These are phyloP conservation scores for Litocranius walleri DNA, from an alignment of 2,113 vertebrate genomes.

Conservation along the genomic window DNA sequence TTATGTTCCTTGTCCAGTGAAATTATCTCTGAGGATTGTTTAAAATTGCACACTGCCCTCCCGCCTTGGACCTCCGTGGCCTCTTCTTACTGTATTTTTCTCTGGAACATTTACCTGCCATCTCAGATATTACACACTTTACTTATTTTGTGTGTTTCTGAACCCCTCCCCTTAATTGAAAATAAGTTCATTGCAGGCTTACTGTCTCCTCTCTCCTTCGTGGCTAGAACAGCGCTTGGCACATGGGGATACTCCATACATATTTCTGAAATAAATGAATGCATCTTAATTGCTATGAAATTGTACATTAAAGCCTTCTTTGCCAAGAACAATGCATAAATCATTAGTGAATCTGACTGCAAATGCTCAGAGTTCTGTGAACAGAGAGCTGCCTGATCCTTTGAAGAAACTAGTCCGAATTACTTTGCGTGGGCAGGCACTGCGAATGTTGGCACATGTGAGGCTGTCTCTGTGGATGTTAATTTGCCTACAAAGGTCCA, in stretches of 20 bases:
- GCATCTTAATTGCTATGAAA: not conserved
- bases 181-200: not conserved
- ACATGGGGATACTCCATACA: too few relatives aligned
- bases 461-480: not conserved
- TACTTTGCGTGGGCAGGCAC: not conserved
- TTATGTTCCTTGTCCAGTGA: not conserved
- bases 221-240: not conserved
- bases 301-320: not conserved
- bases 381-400: not conserved
- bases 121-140: not conserved
- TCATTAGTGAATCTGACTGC: not conserved
- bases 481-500: not conserved
- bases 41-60: not conserved
- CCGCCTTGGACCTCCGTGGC: too few relatives aligned
- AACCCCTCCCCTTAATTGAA: not conserved
- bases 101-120: not conserved
- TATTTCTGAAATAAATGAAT: not conserved
- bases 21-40: not conserved
- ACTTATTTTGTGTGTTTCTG: not conserved
- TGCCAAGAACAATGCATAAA: not conserved
- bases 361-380: not conserved
- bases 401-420: not conserved
- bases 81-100: not conserved
- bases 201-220: accelerated
- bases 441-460: not conserved